Evolutionary conservation across 2,888 invertebrate genomes (phyloP), one percentile per base, ranked within the genome.

Genomic region (Sinhomidia bicolor): DNA sequence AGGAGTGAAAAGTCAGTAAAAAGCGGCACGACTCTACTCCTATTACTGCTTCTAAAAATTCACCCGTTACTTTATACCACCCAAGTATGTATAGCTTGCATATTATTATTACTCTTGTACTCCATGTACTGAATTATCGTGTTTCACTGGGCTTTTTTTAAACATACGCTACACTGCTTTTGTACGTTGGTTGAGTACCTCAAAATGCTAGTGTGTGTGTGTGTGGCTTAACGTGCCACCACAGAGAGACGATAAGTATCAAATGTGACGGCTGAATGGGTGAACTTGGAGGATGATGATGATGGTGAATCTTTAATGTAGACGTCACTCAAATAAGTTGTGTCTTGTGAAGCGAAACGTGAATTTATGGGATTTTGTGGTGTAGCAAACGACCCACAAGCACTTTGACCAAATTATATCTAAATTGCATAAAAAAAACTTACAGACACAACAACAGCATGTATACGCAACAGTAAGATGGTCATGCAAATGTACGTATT

Each of bases 291-390:
- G 12, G 60, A 54, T 78, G 57, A 36, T 32, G 41, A 41, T 81
- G 65, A 65, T 81, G 62, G 65, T 84, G 83, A 84, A 84, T 84
- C 83, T 74, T 84, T 84, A 84, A 84, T 84, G 83, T 57, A 74
- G 74, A 84, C 74, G 83, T 84, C 83, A 84, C 20, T 84, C 83
- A 84, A 76, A 76, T 76, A 76, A n/a, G 47, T 51, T 76, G 23
- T 26, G 47, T 76, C 57, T 60, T 84, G 57, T 68, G 68, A 68
- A 68, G 65, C 23, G 65, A 47, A 60, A 82, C 82, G 65, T 82
- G 47, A 68, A 82, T 79, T 79, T 79, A 79, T 79, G 79, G 54
- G 79, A 57, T 57, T 57, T 79, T 57, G 79, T 79, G 36, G 68
- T 71, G 68, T 71, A 71, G 68, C 68, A 41, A 71, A 71, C 17